Evolutionary conservation across 1,140 invertebrate genomes (phyloP).

Genomic region (Diabrotica virgifera): DNA sequence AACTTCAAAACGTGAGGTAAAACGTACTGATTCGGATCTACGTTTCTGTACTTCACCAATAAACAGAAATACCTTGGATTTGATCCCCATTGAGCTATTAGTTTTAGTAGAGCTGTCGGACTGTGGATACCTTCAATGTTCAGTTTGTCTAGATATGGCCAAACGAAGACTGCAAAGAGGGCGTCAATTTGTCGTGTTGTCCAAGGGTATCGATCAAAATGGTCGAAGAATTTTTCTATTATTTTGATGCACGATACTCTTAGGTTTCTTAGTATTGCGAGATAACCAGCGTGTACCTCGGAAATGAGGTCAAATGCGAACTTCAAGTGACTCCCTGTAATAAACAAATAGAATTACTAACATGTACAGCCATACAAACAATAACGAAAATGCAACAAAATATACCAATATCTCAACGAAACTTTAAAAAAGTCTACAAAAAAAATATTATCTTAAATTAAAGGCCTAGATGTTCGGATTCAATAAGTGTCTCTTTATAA

Average conservation of each 20-base stretch:
- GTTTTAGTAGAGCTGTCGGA: slow-evolving; percentile 76
- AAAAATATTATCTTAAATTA: no score
- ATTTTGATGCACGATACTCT: slow-evolving; percentile 58
- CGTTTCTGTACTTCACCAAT: slow-evolving; percentile 59
- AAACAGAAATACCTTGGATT: slow-evolving; percentile 73
- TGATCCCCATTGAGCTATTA: slow-evolving; percentile 73
- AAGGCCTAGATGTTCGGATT: no score
- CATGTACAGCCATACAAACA: no score
- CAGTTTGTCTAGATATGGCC: slow-evolving; percentile 75
- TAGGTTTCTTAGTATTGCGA: slow-evolving; percentile 66
- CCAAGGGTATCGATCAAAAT: slow-evolving; percentile 77
- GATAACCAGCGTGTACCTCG: slow-evolving; percentile 60
- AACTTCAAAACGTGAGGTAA: slow-evolving; percentile 68
- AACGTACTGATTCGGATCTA: slow-evolving; percentile 51
- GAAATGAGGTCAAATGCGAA: slow-evolving; percentile 56
- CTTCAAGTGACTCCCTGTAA: slow-evolving; percentile 62
- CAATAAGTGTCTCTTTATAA: no score
- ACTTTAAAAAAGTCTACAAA: no score
- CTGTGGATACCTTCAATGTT: slow-evolving; percentile 78
- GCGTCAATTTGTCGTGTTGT: slow-evolving; percentile 66
- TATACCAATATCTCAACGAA: no score
- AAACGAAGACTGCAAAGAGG: slow-evolving; percentile 74
- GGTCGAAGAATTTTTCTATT: slow-evolving; percentile 71
- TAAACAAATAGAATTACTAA: not conserved
- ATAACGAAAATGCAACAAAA: no score